Evolutionary conservation across 2,888 invertebrate genomes (phyloP).

Genomic region (Saturnia japonica): DNA sequence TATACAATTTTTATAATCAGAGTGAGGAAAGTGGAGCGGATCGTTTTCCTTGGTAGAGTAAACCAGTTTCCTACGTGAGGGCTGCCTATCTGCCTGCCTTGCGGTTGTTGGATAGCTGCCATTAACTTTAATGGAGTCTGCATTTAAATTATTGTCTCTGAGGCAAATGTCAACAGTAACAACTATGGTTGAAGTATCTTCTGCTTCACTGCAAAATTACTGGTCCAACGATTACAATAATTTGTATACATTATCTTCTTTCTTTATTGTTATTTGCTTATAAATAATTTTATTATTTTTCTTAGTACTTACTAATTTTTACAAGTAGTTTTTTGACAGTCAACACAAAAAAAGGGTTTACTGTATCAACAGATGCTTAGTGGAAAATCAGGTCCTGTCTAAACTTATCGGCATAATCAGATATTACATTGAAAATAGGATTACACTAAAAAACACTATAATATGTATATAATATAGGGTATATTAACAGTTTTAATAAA

Average conservation of each 20-base stretch:
- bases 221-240: background rate
- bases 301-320: background rate
- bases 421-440: too few species aligned
- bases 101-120: constrained; percentile 17
- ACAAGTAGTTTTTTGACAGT: background rate
- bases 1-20: constrained; percentile 17
- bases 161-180: constrained; percentile 29
- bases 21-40: constrained; percentile 17
- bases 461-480: too few species aligned
- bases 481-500: background rate
- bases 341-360: background rate
- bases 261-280: background rate
- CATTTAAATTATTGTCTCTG: constrained; percentile 34
- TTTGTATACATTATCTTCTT: background rate
- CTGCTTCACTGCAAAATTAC: constrained; percentile 11
- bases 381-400: background rate
- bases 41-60: constrained; percentile 16
- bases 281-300: background rate
- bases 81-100: constrained; percentile 16
- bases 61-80: constrained; percentile 18
- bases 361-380: background rate
- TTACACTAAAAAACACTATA: too few species aligned
- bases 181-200: constrained; percentile 4
- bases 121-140: constrained; percentile 20
- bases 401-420: too few species aligned